Conservation (phyloP, 2,797 vertebrate genomes). For the Acomys russatus region DNA sequence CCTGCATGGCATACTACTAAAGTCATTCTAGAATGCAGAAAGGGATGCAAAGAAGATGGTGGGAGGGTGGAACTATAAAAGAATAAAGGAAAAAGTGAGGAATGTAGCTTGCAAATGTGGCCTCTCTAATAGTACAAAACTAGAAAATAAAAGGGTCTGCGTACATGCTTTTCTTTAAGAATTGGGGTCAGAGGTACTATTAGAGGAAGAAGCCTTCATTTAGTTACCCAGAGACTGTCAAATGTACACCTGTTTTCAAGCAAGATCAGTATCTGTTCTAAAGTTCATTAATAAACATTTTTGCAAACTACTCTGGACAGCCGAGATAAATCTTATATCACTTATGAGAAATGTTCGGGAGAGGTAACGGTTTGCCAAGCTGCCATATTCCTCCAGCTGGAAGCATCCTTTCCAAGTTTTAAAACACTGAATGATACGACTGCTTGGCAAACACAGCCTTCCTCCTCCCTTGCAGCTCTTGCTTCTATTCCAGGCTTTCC, state of each 20-base stretch:
- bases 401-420: conserved; percentile 58
- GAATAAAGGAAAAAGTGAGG: conserved; percentile 54
- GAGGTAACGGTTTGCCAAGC: conserved; percentile 13
- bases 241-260: conserved; percentile 63
- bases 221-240: conserved; percentile 35
- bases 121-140: background rate
- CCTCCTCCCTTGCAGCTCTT: conserved; percentile 27
- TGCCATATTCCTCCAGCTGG: conserved; percentile 47
- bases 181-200: background rate
- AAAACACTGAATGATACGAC: background rate
- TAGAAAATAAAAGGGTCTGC: background rate
- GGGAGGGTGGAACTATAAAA: background rate
- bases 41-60: conserved; percentile 3
- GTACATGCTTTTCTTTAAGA: background rate
- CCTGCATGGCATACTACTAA: conserved; percentile 16
- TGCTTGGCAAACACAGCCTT: conserved; percentile 6
- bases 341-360: conserved; percentile 50
- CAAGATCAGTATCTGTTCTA: conserved; percentile 58
- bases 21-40: conserved; percentile 48
- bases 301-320: conserved; percentile 45
- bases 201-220: conserved; percentile 9
- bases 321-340: conserved; percentile 73
- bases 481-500: conserved; percentile 40
- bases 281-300: conserved; percentile 62
- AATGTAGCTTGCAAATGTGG: background rate